Evolutionary conservation across 2,797 vertebrate species (phyloP), one percentile per base, ranked within the genome.

Genomic region (Loriculus beryllinus): DNA sequence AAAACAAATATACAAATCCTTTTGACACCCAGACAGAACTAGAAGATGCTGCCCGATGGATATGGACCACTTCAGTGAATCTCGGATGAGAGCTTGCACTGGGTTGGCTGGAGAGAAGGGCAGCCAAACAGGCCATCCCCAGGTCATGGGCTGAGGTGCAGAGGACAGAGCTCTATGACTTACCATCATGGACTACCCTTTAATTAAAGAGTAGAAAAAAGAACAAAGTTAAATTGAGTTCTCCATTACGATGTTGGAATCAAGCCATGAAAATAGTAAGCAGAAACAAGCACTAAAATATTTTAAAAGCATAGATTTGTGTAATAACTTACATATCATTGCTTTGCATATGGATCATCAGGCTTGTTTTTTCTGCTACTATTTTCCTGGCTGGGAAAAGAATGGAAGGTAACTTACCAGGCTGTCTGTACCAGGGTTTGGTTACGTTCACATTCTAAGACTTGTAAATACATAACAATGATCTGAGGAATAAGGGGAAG

Each of bases 121-220:
- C 98, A 99, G 99, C 99, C 99, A 99, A 99, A 98, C 98, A 98
- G 98, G 99, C 99, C 99, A 99, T 99, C 99, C 99, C 98, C 98
- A 98, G 99, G 98, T 99, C 99, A 99, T 99, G 99, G 99, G 99
- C 99, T 99, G 99, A 99, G 98, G 98, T 99, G 99, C 98, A 99
- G 99, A 99, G 99, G 99, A 99, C 99, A 99, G 99, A 99, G 99
- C 98, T 99, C 99, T 99, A 99, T 99, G 99, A 99, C 99, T 99
- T 99, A 99, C 99, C 99, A 99, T 99, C 99, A 99, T 98, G 99
- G 99, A 99, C 99, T 99, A 99, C 99, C 99, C 99, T 99, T 99
- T 99, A 99, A 99, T 99, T 98, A 99, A 99, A 99, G 99, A 99
- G 99, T 99, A 99, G 99, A 99, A 99, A 99, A 99, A 99, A 99